Base-by-base conservation (phyloP, 2,888 invertebrate species). In the Leptopterna dolabrata region DNA sequence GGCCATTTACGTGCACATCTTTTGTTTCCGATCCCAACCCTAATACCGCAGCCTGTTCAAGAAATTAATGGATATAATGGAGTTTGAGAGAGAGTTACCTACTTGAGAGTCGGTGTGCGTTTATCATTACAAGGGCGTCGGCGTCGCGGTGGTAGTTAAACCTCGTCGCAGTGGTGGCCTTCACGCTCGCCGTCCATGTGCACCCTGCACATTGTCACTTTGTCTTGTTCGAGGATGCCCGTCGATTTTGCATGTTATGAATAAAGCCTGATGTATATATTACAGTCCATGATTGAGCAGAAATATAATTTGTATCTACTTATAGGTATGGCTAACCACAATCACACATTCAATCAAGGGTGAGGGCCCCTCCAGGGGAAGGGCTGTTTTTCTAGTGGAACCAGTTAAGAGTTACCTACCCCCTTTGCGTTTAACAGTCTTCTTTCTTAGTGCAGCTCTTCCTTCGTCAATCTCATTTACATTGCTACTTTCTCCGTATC, bases 1-100 rank as follows among this genome's bases (percentile, higher is more conserved):
- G 73, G 36, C 41, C 30, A 36, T 73, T 73, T 63, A 63, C 29
- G 73, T 36, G 73, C 30, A 36, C 73, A 36, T 73, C 73, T 36
- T 73, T 30, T 73, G 36, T 73, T 16, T 36, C 41, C 73, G n/a
- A 30, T 36, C 16, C 73, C 30, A 14, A 29, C 63, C 63, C 36
- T 36, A 11, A 19, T 55, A 41, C 73, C 73, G 19, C 41, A 41
- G 36, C 16, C 73, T 73, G 73, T 41, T 30, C 73, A 19, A 16
- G 41, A 36, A 19, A 73, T 36, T 73, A 73, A 73, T 30, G 27
- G 73, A 30, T 73, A 41, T 73, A 73, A 73, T 73, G 73, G 73
- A 73, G 73, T 73, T 73, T 41, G 73, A 73, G 36, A 73, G 41
- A 73, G 73, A n/a, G n/a, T n/a, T n/a, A n/a, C n/a, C 36, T 73